These are phyloP conservation scores for Stictocephala bisonia DNA, from an alignment of 2,888 invertebrate species.

Conservation along the genomic window DNA sequence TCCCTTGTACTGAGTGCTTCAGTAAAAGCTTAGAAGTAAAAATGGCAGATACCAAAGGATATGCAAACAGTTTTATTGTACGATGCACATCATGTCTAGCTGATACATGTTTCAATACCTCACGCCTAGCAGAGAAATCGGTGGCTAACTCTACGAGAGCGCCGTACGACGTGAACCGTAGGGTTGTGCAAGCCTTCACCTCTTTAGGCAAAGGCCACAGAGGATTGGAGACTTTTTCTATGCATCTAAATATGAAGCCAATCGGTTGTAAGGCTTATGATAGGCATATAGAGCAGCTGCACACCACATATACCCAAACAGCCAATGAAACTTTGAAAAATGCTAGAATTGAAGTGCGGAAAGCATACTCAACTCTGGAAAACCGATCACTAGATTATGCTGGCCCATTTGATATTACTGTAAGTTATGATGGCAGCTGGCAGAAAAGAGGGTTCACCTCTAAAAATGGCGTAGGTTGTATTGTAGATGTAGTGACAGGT, in stretches of 20 bases:
- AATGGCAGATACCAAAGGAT: neutral
- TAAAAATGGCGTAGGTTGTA: conserved; percentile 16
- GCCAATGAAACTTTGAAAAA: conserved; percentile 30
- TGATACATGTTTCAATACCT: conserved; percentile 14
- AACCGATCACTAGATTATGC: conserved; percentile 22
- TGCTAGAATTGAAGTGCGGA: conserved; percentile 23
- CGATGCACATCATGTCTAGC: neutral
- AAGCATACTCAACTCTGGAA: conserved; percentile 24
- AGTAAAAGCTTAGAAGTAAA: neutral
- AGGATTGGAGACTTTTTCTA: conserved; percentile 15
- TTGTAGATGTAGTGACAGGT: neutral
- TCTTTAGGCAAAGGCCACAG: conserved; percentile 31
- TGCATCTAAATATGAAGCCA: conserved; percentile 29
- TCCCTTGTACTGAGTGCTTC: conserved; percentile 27
- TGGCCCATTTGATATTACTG: no score
- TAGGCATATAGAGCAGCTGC: conserved; percentile 25
- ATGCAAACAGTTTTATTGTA: neutral
- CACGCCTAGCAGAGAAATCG: neutral
- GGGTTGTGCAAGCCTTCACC: conserved; percentile 24
- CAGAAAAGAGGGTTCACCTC: conserved; percentile 1
- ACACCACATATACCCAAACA: conserved; percentile 32
- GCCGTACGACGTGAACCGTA: conserved; percentile 27
- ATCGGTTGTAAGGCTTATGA: conserved; percentile 37
- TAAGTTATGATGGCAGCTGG: no score
- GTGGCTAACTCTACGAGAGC: neutral